A percentile compares a stretch with the other conserved stretches of the same genome.
phyloP scores from a whole-genome alignment of 2,113 vertebrate genomes.

The Bagarius yarrelli region DNA sequence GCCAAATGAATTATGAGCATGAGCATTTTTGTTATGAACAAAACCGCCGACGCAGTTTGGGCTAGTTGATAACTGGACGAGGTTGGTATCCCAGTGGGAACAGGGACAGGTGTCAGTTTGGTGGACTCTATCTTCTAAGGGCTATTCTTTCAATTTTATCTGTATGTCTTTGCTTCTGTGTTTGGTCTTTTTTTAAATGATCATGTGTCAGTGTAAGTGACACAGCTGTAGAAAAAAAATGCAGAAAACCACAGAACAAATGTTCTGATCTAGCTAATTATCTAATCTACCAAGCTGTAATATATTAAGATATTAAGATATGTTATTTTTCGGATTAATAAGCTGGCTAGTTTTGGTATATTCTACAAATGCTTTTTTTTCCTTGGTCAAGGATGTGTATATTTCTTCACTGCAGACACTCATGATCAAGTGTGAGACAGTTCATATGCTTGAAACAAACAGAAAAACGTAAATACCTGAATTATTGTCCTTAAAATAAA shows the following conservation, averaged over 20 bases:
- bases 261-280: conserved; percentile 47
- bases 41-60: conserved; percentile 42
- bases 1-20: conserved; percentile 39
- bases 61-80: conserved; percentile 55
- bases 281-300: conserved; percentile 40
- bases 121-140: conserved; percentile 73
- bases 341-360: conserved; percentile 42
- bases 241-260: conserved; percentile 46
- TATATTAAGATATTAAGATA: conserved; percentile 26
- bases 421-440: conserved; percentile 32
- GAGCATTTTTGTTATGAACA: conserved; percentile 41
- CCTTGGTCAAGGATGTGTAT: conserved; percentile 11
- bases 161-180: conserved; percentile 61
- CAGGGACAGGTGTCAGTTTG: conserved; percentile 27
- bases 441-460: conserved; percentile 14
- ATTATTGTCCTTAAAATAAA: conserved; percentile 19
- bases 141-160: conserved; percentile 70
- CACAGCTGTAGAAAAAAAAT: conserved; percentile 54
- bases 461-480: conserved; percentile 12
- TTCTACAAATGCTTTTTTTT: conserved; percentile 26
- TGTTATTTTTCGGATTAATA: conserved; percentile 39
- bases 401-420: conserved; percentile 37
- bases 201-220: conserved; percentile 52
- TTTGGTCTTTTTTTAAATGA: conserved; percentile 52
- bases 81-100: conserved; percentile 5